Base-by-base conservation (phyloP, 2,888 invertebrate genomes). In the Lacanobia oleracea region DNA sequence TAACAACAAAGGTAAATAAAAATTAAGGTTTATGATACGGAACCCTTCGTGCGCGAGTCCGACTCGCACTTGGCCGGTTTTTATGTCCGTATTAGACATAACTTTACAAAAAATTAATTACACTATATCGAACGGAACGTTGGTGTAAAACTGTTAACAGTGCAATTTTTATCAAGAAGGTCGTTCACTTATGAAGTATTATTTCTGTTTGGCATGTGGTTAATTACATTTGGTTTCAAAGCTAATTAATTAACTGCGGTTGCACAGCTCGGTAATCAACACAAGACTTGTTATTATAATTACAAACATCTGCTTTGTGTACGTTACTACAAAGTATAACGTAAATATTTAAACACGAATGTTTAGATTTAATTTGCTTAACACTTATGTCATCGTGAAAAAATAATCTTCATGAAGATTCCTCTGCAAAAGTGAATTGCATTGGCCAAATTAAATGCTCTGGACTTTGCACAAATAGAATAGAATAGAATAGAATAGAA, bases 161-260 rank as follows among this genome's bases (percentile, higher is more conserved):
- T 48, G 50, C 33, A 50, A 12, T 0, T 53, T 6, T 21, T 33
- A 5, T 37, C 10, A 33, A 10, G 1, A 18, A 6, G 21, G 16
- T 64, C 21, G 18, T 23, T 53, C 27, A 62, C 33, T 62, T 51
- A 27, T 4, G 16, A 18, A 45, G n/a, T 27, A 27, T 18, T 48
- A 37, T 33, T 43, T 72, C 40, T 57, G 57, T 59, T 33, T 33
- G 4, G 21, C 43, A 27, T 37, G 18, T 50, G 56, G 62, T 37
- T 51, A 59, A 54, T 66, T 45, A 51, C 37, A 75, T 45, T 72
- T 72, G 45, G 63, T 83, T 81, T 74, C 21, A 67, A 73, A 83
- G 65, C 75, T 79, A 81, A 86, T 85, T 81, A 85, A 81, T 64
- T 64, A 74, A 65, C 64, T 65, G 63, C 62, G 65, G 65, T 63